Evolutionary conservation across 2,797 vertebrate genomes (phyloP), one percentile per base, ranked within the genome.

Genomic region (Eidolon dupreanum): DNA sequence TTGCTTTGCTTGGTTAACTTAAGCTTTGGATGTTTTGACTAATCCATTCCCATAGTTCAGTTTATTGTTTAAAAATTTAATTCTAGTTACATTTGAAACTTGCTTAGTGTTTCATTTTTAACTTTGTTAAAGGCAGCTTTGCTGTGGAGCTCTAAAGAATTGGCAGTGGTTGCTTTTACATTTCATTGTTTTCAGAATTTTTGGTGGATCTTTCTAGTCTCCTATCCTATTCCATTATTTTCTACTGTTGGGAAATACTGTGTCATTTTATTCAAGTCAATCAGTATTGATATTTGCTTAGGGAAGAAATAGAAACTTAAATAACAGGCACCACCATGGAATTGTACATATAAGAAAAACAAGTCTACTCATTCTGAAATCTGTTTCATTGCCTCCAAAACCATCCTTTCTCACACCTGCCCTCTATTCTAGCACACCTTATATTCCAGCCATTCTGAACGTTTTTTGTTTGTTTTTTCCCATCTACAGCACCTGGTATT

Each of bases 21-120:
- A 28, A 2, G 9, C 16, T 41, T 33, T 88, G 31, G 10, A 24
- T 95, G 36, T 33, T 82, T 90, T 90, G 82, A 53, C 66, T 88
- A 81, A 82, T 90, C n/a, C 31, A 73, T 38, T 92, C 8, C 46
- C 13, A 66, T 63, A 41, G 31, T 79, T 85, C 41, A 83, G 10
- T 2, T 95, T 96, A 81, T 28, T 68, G 43, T 90, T 93, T 90
- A 94, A 71, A 93, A 71, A 9, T 93, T 77, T 93, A 24, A 95
- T 70, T 90, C 31, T 61, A 82, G 90, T 95, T 95, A 96, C 41
- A 97, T 84, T 96, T 97, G 96, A 90, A 97, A 77, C 91, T 92
- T 92, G 41, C 2, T 51, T 87, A 88, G n/a, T 91, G n/a, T 90
- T 96, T 97, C 89, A 95, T 96, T 89, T 97, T 96, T 97, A 96